These are phyloP conservation scores for Edolisoma coerulescens DNA, from an alignment of 2,113 vertebrate genomes.

Conservation along the genomic window DNA sequence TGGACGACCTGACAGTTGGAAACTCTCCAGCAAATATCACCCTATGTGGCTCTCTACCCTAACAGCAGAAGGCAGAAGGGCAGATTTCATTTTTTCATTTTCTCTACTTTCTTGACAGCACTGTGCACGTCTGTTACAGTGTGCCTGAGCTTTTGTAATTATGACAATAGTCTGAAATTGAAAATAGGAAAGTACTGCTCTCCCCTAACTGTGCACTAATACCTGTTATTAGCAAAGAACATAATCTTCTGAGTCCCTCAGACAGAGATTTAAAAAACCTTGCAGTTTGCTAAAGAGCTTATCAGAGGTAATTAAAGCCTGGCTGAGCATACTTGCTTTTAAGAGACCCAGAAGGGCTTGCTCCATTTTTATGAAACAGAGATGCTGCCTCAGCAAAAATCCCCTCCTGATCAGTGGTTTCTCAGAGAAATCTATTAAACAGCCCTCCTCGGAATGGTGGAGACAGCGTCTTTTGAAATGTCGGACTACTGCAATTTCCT, in stretches of 20 bases:
- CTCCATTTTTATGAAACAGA: background rate
- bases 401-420: background rate
- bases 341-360: background rate
- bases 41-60: background rate
- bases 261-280: background rate
- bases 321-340: background rate
- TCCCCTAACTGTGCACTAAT: background rate
- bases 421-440: background rate
- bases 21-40: background rate
- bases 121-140: background rate
- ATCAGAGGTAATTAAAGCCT: slow-evolving; percentile 24
- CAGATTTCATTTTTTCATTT: background rate
- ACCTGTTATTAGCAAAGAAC: background rate
- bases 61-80: background rate
- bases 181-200: background rate
- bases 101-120: background rate
- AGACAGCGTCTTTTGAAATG: background rate
- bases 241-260: background rate
- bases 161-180: background rate
- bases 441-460: background rate
- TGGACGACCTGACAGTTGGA: background rate
- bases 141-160: background rate
- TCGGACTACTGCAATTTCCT: background rate
- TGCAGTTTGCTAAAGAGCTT: background rate
- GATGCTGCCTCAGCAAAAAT: background rate